Conservation (phyloP, 2,888 invertebrate species). For the Caenorhabditis sp. region DNA sequence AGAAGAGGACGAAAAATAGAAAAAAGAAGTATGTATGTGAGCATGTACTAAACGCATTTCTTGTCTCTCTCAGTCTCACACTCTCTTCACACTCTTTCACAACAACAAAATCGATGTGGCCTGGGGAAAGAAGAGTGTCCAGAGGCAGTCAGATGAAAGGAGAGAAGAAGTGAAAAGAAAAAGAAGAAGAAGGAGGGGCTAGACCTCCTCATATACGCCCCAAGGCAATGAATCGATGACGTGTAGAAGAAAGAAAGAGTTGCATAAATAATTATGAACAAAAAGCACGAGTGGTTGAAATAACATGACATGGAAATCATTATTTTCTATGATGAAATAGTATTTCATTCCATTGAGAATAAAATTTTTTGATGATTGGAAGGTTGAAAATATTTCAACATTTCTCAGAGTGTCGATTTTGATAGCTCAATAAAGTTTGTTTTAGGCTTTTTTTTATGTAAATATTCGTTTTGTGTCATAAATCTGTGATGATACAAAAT, state of each 20-base stretch:
- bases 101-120: constrained; percentile 35
- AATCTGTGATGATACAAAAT: too few species aligned
- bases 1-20: constrained; percentile 10
- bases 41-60: constrained; percentile 8
- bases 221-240: constrained; percentile 27
- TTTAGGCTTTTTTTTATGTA: too few species aligned
- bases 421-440: too few species aligned
- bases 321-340: neutral
- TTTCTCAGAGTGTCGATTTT: too few species aligned
- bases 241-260: constrained; percentile 21
- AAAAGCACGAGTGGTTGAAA: neutral
- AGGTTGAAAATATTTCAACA: too few species aligned
- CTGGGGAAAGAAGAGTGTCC: constrained; percentile 5
- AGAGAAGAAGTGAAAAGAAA: constrained; percentile 13
- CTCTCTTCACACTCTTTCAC: constrained; percentile 19
- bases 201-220: constrained; percentile 19
- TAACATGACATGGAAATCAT: neutral
- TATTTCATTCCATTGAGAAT: too few species aligned
- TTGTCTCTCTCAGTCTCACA: constrained; percentile 15
- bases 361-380: too few species aligned
- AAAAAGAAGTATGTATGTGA: constrained; percentile 2
- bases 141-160: constrained; percentile 9
- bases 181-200: constrained; percentile 11
- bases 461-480: too few species aligned
- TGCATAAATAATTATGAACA: neutral